A percentile compares a stretch with the other conserved stretches of the same genome.
Evolutionary conservation across 2,113 vertebrate genomes (phyloP).

Genomic region (Phyllopteryx taeniolatus): DNA sequence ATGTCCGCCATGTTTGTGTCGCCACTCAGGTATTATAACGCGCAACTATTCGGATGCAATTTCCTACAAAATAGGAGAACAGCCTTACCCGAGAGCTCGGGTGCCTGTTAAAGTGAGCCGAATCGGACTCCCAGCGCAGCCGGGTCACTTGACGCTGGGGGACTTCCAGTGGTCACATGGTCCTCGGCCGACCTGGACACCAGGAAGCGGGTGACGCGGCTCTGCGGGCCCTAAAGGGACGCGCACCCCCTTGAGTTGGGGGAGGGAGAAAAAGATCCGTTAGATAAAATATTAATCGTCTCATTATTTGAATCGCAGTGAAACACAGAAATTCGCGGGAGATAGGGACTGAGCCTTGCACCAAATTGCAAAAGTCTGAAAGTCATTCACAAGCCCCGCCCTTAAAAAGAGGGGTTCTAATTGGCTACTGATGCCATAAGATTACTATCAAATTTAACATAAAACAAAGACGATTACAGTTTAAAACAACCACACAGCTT

Average conservation of each 20-base stretch:
- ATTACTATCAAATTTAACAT: no score
- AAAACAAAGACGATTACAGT: no score
- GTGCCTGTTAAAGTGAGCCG: constrained; percentile 51
- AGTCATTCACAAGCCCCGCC: no score
- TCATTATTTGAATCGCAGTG: background rate
- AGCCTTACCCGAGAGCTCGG: constrained; percentile 57
- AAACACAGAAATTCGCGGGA: background rate
- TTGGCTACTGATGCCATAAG: no score
- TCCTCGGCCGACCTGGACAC: background rate
- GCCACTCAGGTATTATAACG: no score
- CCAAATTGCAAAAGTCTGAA: no score
- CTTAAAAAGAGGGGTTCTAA: no score
- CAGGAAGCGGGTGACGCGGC: constrained; percentile 15
- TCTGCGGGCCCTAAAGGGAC: constrained; percentile 13
- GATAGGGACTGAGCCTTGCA: no score
- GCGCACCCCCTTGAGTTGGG: constrained; percentile 26
- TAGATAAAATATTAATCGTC: background rate
- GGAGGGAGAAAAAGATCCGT: background rate
- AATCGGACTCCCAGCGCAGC: constrained; percentile 66
- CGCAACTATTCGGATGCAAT: no score
- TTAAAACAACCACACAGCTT: no score
- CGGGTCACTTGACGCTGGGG: constrained; percentile 43
- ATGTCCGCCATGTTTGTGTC: no score
- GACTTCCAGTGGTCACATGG: constrained; percentile 56
- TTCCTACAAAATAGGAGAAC: background rate